These are phyloP conservation scores for Eilema caniola DNA, from an alignment of 2,888 invertebrate species.

Conservation along the genomic window DNA sequence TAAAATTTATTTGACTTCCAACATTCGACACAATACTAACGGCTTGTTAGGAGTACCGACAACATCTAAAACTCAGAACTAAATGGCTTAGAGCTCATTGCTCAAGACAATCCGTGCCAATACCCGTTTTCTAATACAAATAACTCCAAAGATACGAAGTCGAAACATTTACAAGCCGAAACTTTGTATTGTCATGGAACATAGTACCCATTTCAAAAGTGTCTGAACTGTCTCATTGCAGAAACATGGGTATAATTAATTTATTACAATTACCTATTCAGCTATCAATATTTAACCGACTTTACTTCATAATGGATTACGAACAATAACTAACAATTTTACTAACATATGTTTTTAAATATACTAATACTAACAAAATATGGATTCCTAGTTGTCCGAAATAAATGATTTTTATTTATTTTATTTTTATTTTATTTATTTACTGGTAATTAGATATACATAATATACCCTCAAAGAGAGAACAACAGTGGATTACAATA, in stretches of 20 bases:
- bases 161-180: constrained; percentile 32
- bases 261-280: constrained; percentile 28
- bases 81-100: not conserved
- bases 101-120: not conserved
- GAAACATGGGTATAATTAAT: constrained; percentile 37
- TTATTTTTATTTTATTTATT: too few species aligned
- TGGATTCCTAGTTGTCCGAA: too few species aligned
- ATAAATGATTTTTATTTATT: too few species aligned
- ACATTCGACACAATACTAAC: too few species aligned
- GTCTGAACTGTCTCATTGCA: constrained; percentile 42
- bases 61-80: too few species aligned
- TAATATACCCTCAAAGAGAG: not conserved
- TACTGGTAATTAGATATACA: not conserved
- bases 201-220: constrained; percentile 41
- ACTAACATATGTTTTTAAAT: too few species aligned
- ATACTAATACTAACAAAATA: too few species aligned
- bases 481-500: too few species aligned
- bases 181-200: constrained; percentile 40
- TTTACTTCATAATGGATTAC: not conserved
- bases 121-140: not conserved
- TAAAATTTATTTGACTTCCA: too few species aligned
- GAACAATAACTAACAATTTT: too few species aligned
- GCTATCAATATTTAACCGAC: not conserved
- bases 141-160: constrained; percentile 6
- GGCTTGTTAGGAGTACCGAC: too few species aligned